Base-by-base conservation (phyloP, 2,888 invertebrate genomes). In the Trissoscelio sp. region DNA sequence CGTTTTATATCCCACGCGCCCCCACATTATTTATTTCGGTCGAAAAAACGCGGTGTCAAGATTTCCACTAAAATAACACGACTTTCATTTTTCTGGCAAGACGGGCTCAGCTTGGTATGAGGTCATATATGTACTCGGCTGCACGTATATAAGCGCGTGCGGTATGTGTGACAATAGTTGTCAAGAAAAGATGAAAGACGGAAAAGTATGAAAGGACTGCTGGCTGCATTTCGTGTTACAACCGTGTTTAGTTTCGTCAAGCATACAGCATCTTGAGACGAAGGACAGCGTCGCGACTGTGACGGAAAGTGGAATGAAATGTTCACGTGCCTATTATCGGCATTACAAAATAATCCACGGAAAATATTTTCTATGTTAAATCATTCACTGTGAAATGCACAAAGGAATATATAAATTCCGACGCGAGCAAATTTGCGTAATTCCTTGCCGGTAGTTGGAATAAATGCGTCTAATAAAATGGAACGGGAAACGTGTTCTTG, bases 21-120 rank as follows among this genome's bases (percentile, higher is more conserved):
- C 39, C 18, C 34, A 39, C 51, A 60, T 51, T 60, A 60, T 58
- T 72, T 72, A 72, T 60, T 72, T 72, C 34, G 39, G 12, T 42
- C 16, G 28, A 60, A 60, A 70, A 60, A 60, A 60, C 48, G 28
- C 51, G 20, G 51, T 60, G 48, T 74, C 57, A 64, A 66, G 55
- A 64, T 66, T 74, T 66, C 28, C 55, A 74, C 37, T 66, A 66
- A 64, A 66, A 74, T 74, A 74, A 66, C 66, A 74, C 44, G 66
- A 66, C 74, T 74, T 64, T 66, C 57, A 74, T 66, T 64, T 74
- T 66, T 66, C 66, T 66, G 39, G 57, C 46, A 57, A 24, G 46
- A 74, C 62, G 24, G 64, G 37, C 11, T 37, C 34, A 11, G 62
- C 6, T 31, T 12, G 53, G 24, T 46, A 14, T 48, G 74, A 34